These are phyloP conservation scores for rabbit (Oryctolagus cuniculus) DNA, from an alignment of 2,113 vertebrate species.

Conservation along the genomic window mOryCun1.1 NC_091447.1:30166501-30167000, in stretches of 20 bases:
- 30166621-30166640: too few species aligned
- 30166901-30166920: background rate
- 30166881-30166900: constrained; percentile 10
- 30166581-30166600: too few species aligned
- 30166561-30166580: too few species aligned
- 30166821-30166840: background rate
- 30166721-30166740: background rate
- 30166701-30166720: background rate
- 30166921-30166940: background rate
- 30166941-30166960: background rate
- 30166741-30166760: background rate
- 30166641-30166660: too few species aligned
- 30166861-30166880: background rate
- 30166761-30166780: constrained; percentile 2
- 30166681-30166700: background rate
- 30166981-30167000: background rate
- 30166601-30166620: too few species aligned
- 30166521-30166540: too few species aligned
- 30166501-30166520: too few species aligned
- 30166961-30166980: background rate
- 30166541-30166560: too few species aligned
- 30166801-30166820: background rate
- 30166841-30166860: background rate
- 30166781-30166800: background rate
- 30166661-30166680: too few species aligned